A percentile compares a stretch with the other conserved stretches of the same genome.
Evolutionary conservation across 2,888 invertebrate genomes (phyloP).

Genomic region (Sthenelais limicola): DNA sequence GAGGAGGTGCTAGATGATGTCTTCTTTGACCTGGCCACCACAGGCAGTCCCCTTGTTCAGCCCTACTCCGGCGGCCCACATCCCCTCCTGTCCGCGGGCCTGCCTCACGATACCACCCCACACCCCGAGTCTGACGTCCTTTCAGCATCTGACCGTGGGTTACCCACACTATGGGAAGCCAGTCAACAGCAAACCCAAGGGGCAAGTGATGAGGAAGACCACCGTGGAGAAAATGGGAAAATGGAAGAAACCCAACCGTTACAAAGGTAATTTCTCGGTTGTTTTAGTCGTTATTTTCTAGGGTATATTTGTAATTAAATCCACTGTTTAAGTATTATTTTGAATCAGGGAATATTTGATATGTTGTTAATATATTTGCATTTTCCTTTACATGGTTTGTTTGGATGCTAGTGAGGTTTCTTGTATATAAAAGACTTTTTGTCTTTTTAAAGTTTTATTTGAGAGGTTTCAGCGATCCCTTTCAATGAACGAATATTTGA

Average conservation of each 20-base stretch:
- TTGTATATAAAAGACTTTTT: too few species aligned
- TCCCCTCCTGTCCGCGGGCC: conserved; percentile 16
- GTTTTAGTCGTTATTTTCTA: neutral
- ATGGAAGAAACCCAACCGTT: conserved; percentile 19
- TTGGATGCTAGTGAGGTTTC: too few species aligned
- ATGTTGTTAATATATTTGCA: too few species aligned
- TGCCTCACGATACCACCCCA: neutral
- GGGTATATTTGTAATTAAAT: neutral
- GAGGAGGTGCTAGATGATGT: conserved; percentile 50
- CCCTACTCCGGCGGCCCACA: conserved; percentile 59
- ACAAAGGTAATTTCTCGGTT: conserved; percentile 1
- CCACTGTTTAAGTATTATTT: too few species aligned
- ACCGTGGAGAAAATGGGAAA: neutral
- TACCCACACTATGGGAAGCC: conserved; percentile 22
- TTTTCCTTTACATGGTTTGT: too few species aligned
- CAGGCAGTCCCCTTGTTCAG: conserved; percentile 77
- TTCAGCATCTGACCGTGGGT: neutral
- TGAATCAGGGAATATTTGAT: too few species aligned
- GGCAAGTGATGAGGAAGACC: conserved; percentile 25
- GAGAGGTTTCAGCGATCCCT: too few species aligned
- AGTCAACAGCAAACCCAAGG: neutral
- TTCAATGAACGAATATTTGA: too few species aligned
- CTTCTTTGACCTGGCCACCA: conserved; percentile 52
- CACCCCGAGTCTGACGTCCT: neutral
- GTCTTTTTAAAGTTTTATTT: too few species aligned